Percentiles rank a stretch among this genome's conserved stretches.
phyloP scores from a whole-genome alignment of 2,888 invertebrate species.

The Melieria omissa region DNA sequence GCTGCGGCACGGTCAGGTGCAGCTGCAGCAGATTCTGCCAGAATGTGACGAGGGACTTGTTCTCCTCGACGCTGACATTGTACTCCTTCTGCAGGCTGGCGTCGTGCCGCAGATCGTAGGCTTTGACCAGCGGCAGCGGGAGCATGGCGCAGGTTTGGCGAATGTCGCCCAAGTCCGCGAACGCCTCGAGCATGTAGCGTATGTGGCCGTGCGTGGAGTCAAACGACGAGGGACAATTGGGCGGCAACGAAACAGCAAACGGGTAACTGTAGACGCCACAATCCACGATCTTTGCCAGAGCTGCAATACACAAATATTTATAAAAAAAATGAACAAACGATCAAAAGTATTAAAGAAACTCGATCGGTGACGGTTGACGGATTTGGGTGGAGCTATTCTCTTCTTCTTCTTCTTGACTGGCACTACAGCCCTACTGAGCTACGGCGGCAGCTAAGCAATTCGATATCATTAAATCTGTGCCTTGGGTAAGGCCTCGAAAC shows the following conservation, averaged over 20 bases:
- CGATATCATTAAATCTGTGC: too few relatives aligned
- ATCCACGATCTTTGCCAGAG: slow-evolving; percentile 50
- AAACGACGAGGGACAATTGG: slow-evolving; percentile 53
- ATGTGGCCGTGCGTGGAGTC: slow-evolving; percentile 55
- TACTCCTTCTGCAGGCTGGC: slow-evolving; percentile 44
- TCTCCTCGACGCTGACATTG: slow-evolving; percentile 44
- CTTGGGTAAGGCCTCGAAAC: too few relatives aligned
- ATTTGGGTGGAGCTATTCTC: not conserved
- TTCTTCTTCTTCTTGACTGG: not conserved
- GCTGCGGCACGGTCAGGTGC: slow-evolving; percentile 53
- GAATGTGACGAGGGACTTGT: slow-evolving; percentile 49
- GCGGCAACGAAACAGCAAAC: slow-evolving; percentile 56
- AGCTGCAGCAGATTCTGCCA: slow-evolving; percentile 55
- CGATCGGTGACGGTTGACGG: too few relatives aligned
- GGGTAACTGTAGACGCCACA: slow-evolving; percentile 54
- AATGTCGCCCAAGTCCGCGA: slow-evolving; percentile 47
- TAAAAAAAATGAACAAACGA: too few relatives aligned
- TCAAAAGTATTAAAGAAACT: too few relatives aligned
- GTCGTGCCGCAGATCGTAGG: slow-evolving; percentile 38
- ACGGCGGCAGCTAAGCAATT: too few relatives aligned
- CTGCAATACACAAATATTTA: not conserved
- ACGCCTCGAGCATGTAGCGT: slow-evolving; percentile 54
- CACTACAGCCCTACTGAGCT: not conserved
- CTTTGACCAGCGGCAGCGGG: slow-evolving; percentile 43
- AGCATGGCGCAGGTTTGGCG: slow-evolving; percentile 27